phyloP scores from a whole-genome alignment of 2,888 invertebrate species.

The Gari tellinella region DNA sequence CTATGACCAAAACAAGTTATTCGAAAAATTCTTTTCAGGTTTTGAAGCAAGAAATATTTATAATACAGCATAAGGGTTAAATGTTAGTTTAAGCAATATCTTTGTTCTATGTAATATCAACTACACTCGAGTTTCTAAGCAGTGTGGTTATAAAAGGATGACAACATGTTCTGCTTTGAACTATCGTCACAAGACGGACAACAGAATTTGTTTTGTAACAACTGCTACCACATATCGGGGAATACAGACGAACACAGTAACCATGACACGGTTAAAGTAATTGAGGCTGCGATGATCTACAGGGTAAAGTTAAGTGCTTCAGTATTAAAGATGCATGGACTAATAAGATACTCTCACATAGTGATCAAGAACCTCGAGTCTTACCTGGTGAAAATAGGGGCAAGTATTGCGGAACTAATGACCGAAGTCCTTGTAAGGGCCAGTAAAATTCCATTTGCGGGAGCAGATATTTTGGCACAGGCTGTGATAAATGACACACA shows the following conservation, averaged over 20 bases:
- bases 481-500: constrained; percentile 39
- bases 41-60: too few species aligned
- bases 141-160: too few species aligned
- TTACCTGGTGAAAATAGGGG: constrained; percentile 43
- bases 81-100: too few species aligned
- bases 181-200: too few species aligned
- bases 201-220: too few species aligned
- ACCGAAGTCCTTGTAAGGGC: constrained; percentile 36
- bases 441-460: constrained; percentile 30
- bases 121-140: too few species aligned
- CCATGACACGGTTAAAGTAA: constrained; percentile 22
- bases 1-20: too few species aligned
- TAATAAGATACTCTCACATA: constrained; percentile 44
- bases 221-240: too few species aligned
- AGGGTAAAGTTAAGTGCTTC: constrained; percentile 25
- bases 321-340: constrained; percentile 20
- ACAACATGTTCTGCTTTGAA: too few species aligned
- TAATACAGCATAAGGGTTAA: too few species aligned
- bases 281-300: constrained; percentile 16
- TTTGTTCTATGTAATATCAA: too few species aligned
- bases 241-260: constrained; percentile 6
- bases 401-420: constrained; percentile 40
- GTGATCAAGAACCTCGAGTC: constrained; percentile 45
- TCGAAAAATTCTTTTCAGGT: too few species aligned
- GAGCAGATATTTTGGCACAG: constrained; percentile 19